Evolutionary conservation across 53 echinoderm and acorn worm species (phyloP), one percentile per base, ranked within the genome.

Genomic region (Hippasteria phrygiana): DNA sequence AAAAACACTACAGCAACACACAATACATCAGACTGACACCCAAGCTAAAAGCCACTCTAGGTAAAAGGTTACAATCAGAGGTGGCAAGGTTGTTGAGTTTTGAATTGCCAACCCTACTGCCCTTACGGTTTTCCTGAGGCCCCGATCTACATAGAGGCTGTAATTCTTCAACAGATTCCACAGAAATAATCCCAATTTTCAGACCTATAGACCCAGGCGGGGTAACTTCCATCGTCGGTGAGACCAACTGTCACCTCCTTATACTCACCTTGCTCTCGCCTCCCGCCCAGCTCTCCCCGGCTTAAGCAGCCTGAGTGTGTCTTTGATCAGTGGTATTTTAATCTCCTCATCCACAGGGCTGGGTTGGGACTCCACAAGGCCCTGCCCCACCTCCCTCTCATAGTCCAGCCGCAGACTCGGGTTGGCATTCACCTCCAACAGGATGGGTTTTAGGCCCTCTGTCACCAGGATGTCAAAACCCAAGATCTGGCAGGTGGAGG

Each of bases 321-420:
- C 96, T n/a, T 90, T 96, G 71, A 96, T 77, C 12, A 96, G 90
- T 1, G 93, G 92, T 18, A 96, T 93, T 85, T 96, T 96, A 74
- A 96, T 96, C 34, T 96, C 92, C 35, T 96, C 96, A 50, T 96
- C 96, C 16, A 96, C 96, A 0, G 93, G 93, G 71, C 96, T 96
- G 6, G 96, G 93, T 16, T 94, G 62, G 43, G 87, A 54, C 75
- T 96, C 96, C 0, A 69, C 37, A 6, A 92, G 62, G n/a, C 96
- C 96, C 13, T 82, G 92, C 0, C 89, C 73, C 29, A 92, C 73
- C 20, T 96, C 93, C 74, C 88, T 54, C 69, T 96, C 96, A 63
- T 74, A 92, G 93, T 96, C 96, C 62, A 96, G 77, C 8, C 93
- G 43, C 47, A 93, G 87, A 63, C 96, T 96, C 0, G 96, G 96